phyloP scores from a whole-genome alignment of 2,113 vertebrate genomes.

The Anguilla rostrata region DNA sequence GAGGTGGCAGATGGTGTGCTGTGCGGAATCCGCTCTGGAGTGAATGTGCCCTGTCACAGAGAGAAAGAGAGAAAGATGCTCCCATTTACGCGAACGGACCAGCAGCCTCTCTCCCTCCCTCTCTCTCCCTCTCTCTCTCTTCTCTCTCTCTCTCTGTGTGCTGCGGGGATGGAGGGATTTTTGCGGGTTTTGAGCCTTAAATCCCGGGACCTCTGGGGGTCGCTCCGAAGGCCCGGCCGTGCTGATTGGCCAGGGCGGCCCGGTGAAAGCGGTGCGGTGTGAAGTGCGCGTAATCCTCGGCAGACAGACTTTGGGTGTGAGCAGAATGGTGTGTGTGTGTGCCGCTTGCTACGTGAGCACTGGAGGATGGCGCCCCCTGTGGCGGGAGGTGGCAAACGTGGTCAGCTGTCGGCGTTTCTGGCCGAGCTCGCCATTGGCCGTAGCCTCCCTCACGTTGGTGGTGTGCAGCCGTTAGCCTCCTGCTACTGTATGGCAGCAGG shows the following conservation, averaged over 20 bases:
- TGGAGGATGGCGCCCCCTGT: too few relatives aligned
- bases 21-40: background rate
- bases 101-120: background rate
- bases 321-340: background rate
- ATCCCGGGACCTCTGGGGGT: background rate
- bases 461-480: too few relatives aligned
- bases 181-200: background rate
- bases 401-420: too few relatives aligned
- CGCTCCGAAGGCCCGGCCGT: background rate
- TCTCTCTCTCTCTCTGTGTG: background rate
- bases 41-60: background rate
- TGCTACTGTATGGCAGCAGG: background rate
- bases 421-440: too few relatives aligned
- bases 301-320: background rate
- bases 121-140: too few relatives aligned
- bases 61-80: background rate
- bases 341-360: too few relatives aligned
- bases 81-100: background rate
- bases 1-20: background rate
- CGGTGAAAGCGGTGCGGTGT: background rate
- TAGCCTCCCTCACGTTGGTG: too few relatives aligned
- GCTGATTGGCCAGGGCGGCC: background rate
- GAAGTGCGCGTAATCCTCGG: background rate
- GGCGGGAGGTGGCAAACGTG: too few relatives aligned
- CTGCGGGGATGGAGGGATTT: background rate